Base-by-base conservation (phyloP, 2,797 vertebrate species). In the Microchirus variegatus region DNA sequence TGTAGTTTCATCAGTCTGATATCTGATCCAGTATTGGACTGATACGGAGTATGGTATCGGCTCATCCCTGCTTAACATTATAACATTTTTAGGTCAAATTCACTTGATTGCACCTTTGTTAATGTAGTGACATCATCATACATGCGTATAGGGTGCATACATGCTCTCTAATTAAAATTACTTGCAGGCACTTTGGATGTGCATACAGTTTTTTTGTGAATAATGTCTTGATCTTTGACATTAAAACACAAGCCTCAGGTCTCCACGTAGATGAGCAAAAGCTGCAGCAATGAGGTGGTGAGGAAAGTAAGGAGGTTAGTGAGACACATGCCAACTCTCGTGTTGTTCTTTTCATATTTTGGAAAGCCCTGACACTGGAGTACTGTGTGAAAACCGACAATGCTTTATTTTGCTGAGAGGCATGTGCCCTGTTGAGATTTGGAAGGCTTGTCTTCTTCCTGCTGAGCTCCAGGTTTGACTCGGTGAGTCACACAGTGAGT, bases 341-440 rank as follows among this genome's bases (percentile, higher is more conserved):
- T 80, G 70, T 83, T 87, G 41, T 77, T 78, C 68, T 65, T 80
- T 66, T 81, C 62, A 74, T 74, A 69, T 74, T 78, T 37, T 62
- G 67, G 19, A 53, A 55, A 76, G 54, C 17, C 64, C 62, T 70
- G 72, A 78, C 77, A 72, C 68, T 58, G 37, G 70, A 76, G 77
- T 53, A 48, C 54, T 64, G 74, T 75, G 77, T 63, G 74, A 80
- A 31, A 84, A 79, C 45, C 3, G 10, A 53, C 45, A 61, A 22
- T 48, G 41, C 42, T 61, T 53, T 53, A 37, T 46, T 37, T 53
- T 37, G 50, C 52, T 70, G 18, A 68, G 67, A 74, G 67, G 54
- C 48, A 2, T 73, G 47, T 2, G 10, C 12, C 65, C 66, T 48
- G 58, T 49, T 55, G 50, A 62, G 55, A 63, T 69, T 55, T 74